Evolutionary conservation across 2,113 vertebrate genomes (phyloP), one percentile per base, ranked within the genome.

Genomic region (Pollachius pollachius): DNA sequence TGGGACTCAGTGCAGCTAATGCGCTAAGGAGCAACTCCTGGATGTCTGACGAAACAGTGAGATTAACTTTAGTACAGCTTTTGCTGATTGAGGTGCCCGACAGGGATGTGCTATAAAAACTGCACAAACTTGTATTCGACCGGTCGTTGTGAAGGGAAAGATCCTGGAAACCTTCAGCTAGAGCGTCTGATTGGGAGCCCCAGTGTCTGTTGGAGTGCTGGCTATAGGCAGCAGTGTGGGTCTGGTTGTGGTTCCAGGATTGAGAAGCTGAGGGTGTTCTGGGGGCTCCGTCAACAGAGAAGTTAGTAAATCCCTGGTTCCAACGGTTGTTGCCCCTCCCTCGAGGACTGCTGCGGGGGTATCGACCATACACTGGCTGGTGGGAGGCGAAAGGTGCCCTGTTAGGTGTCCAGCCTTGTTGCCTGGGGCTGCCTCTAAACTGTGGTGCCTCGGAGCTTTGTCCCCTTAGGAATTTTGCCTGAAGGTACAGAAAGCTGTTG

Each of bases 401-500:
- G 15, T 23, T 2, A 0, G 0, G 1, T 25, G 15, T 60, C 21
- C 68, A 70, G 7, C 34, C 61, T 34, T 64, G 23, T 25, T 13
- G 17, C 61, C 15, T 67, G 5, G 8, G 62, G 67, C 60, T 37
- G 13, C 4, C 3, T 65, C 60, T 67, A 63, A 68, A 92, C 8
- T 84, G 83, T 0, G 93, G 92, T 0, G 87, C 92, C 62, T 92
- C 91, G 0, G 77, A 0, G 48, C 65, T 69, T 34, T 37, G 84
- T 23, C 94, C 94, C 23, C 77, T 67, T 1, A 94, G 89, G 65
- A 95, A 93, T 11, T 89, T 87, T 67, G 82, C 71, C 81, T 95
- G 95, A 65, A 88, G 88, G 27, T 71, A 30, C 23, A 66, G 78
- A 70, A 90, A 88, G 19, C 81, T 85, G 74, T 65, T 73, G 4